Evolutionary conservation across 1,140 invertebrate genomes (phyloP), one percentile per base, ranked within the genome.

Genomic region (Papilio glaucus): DNA sequence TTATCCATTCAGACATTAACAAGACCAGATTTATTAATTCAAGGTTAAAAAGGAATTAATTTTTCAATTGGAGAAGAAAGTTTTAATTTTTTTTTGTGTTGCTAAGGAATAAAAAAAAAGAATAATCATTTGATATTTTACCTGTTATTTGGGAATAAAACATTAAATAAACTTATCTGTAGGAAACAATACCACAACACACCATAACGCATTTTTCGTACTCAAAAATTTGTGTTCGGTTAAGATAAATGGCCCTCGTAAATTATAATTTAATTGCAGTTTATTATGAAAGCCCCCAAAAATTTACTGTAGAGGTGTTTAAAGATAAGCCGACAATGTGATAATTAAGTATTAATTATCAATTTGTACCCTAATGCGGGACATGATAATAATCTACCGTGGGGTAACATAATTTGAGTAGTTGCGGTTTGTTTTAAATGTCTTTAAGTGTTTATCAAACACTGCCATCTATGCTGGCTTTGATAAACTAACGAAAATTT

Each of bases 331-430:
- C n/a, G 67, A 53, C 67, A 69, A 53, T 69, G 45, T 69, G 67
- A 37, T 69, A 69, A 69, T 69, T 69, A 69, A 33, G 0, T 68
- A 49, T 68, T 69, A 69, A 69, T 69, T 69, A 69, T 12, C 26
- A 69, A 69, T 69, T 69, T 69, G 67, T 69, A 49, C 67, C 42
- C 67, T 69, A 69, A 69, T 69, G 67, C 67, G 67, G 67, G 67
- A 39, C 42, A 49, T 45, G 65, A 68, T 67, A 24, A 42, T 69
- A 69, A 69, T 69, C 65, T 49, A 26, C n/a, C 42, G 26, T 49
- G 41, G 39, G 39, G 41, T 69, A 53, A 53, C 29, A 33, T 69
- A 53, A 49, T 69, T 69, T 49, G 42, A 33, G 49, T 53, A 18
- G 62, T 65, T 13, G 39, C 37, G 37, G 37, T 65, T 24, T 65